Evolutionary conservation across 2,888 invertebrate species (phyloP).

Genomic region (Patella ulyssiponensis): DNA sequence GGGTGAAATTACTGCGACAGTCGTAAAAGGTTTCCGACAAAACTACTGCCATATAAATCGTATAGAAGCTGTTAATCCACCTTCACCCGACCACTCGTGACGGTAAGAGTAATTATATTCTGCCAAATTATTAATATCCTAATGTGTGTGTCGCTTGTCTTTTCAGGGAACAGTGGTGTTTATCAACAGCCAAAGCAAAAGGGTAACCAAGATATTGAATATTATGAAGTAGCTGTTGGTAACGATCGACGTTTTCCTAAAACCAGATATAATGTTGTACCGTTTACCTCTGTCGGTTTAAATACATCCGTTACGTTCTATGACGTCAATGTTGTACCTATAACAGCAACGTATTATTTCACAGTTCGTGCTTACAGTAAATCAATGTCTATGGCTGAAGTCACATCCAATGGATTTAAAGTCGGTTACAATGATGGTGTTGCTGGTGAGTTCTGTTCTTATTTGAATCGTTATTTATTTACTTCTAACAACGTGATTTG

Average conservation of each 20-base stretch:
- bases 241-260: conserved; percentile 51
- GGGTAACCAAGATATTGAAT: conserved; percentile 14
- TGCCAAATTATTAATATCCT: no score
- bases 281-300: conserved; percentile 53
- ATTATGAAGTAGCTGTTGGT: conserved; percentile 59
- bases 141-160: no score
- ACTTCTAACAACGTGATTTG: no score
- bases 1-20: no score
- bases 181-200: neutral
- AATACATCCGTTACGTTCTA: conserved; percentile 50
- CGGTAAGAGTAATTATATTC: no score
- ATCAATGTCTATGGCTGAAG: conserved; percentile 53
- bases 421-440: conserved; percentile 43
- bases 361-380: conserved; percentile 55
- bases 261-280: conserved; percentile 52
- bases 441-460: no score
- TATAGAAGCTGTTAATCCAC: no score
- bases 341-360: conserved; percentile 50
- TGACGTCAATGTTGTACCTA: conserved; percentile 48
- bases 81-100: no score
- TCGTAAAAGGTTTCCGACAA: no score
- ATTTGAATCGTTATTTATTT: no score
- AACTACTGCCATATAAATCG: no score
- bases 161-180: conserved; percentile 41
- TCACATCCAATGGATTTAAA: conserved; percentile 53